A percentile compares a stretch with the other conserved stretches of the same genome.
Conservation (phyloP, 2,113 vertebrate species). For the Chloebia gouldiae region DNA sequence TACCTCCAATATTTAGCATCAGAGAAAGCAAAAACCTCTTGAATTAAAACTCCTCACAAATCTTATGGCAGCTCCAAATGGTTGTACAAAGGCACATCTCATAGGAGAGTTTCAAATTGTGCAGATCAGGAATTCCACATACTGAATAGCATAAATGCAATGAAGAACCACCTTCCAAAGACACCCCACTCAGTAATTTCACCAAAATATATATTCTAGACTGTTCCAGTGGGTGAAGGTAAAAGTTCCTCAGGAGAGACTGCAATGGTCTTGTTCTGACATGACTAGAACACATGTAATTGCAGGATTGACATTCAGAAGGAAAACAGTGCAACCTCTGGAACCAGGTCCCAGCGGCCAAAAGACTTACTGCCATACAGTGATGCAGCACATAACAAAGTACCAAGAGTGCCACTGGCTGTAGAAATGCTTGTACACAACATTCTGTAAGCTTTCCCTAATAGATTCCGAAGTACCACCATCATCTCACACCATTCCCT, state of each 20-base stretch:
- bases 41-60: not conserved
- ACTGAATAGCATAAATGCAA: not conserved
- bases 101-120: not conserved
- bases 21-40: not conserved
- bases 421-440: not conserved
- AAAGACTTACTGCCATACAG: not conserved
- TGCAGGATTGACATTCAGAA: not conserved
- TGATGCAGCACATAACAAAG: not conserved
- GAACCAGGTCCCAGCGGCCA: not conserved
- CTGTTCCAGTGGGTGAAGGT: not conserved
- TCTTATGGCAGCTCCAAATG: not conserved
- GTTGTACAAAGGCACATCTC: not conserved
- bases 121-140: not conserved
- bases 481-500: not conserved
- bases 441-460: not conserved
- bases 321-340: not conserved
- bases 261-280: not conserved
- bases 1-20: not conserved
- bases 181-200: not conserved
- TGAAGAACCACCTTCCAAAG: not conserved
- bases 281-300: not conserved
- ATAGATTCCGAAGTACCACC: not conserved
- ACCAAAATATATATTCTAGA: not conserved
- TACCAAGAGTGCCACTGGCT: not conserved
- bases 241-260: not conserved